phyloP scores from a whole-genome alignment of 2,888 invertebrate species.

The Papilio gigon region DNA sequence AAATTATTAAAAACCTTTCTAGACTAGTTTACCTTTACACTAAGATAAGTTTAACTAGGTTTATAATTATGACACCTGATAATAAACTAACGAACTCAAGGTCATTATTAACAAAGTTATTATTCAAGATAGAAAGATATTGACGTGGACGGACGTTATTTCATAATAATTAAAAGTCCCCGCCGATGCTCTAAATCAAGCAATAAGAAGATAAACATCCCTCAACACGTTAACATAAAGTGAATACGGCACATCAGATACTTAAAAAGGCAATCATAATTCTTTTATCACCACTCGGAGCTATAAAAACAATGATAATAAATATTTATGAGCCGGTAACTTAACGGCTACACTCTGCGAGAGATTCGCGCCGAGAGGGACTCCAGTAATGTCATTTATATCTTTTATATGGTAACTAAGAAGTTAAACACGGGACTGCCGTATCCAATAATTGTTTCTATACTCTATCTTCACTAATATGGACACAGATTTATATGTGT shows the following conservation, averaged over 20 bases:
- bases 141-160: too few relatives aligned
- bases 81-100: too few relatives aligned
- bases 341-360: constrained; percentile 16
- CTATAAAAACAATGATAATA: constrained; percentile 32
- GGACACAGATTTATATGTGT: too few relatives aligned
- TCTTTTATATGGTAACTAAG: background rate
- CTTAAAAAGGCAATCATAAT: constrained; percentile 27
- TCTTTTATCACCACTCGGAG: constrained; percentile 31
- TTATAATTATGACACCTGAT: too few relatives aligned
- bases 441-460: too few relatives aligned
- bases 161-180: background rate
- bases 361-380: constrained; percentile 6
- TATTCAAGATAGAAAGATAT: too few relatives aligned
- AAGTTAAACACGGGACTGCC: too few relatives aligned
- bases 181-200: background rate
- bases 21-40: too few relatives aligned
- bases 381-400: background rate
- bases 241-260: constrained; percentile 26
- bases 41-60: too few relatives aligned
- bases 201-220: constrained; percentile 16
- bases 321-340: constrained; percentile 35
- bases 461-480: too few relatives aligned
- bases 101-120: too few relatives aligned
- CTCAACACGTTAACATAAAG: constrained; percentile 11
- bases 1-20: too few relatives aligned